These are phyloP conservation scores for Philypnodon macrostomus DNA, from an alignment of 2,797 vertebrate genomes.

Conservation along the genomic window DNA sequence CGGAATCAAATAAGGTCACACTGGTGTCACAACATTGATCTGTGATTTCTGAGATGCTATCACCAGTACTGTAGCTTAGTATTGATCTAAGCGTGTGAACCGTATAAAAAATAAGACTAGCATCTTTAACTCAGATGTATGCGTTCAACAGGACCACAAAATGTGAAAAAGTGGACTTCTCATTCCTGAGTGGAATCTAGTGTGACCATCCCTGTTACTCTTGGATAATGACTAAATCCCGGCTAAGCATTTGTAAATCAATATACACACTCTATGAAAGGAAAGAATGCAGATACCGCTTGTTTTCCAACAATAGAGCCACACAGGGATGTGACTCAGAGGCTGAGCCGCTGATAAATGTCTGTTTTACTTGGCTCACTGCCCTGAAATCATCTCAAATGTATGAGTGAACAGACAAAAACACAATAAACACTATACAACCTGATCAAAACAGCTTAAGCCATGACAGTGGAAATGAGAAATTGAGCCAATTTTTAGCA, in stretches of 20 bases:
- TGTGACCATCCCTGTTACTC: conserved; percentile 26
- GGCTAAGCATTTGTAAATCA: conserved; percentile 33
- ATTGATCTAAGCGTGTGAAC: no score
- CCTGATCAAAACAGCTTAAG: conserved; percentile 25
- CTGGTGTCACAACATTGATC: conserved; percentile 5
- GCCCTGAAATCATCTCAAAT: conserved; percentile 21
- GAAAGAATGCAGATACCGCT: conserved; percentile 51
- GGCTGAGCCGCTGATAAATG: conserved; percentile 38
- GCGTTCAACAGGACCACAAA: not conserved
- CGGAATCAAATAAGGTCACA: conserved; percentile 17
- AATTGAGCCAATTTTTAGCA: conserved; percentile 16
- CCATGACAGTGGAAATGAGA: conserved; percentile 3
- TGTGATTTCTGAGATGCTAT: not conserved
- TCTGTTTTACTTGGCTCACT: conserved; percentile 55
- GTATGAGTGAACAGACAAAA: conserved; percentile 25
- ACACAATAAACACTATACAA: conserved; percentile 22
- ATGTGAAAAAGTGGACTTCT: conserved; percentile 6
- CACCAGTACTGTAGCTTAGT: not conserved
- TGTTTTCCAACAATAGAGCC: conserved; percentile 46
- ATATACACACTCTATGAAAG: conserved; percentile 39
- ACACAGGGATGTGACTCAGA: conserved; percentile 51
- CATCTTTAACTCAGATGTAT: not conserved
- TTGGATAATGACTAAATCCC: conserved; percentile 28
- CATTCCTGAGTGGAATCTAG: conserved; percentile 17
- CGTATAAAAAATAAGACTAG: conserved; percentile 7